phyloP scores from a whole-genome alignment of 1,140 invertebrate species.

The Drosophila ogumai region DNA sequence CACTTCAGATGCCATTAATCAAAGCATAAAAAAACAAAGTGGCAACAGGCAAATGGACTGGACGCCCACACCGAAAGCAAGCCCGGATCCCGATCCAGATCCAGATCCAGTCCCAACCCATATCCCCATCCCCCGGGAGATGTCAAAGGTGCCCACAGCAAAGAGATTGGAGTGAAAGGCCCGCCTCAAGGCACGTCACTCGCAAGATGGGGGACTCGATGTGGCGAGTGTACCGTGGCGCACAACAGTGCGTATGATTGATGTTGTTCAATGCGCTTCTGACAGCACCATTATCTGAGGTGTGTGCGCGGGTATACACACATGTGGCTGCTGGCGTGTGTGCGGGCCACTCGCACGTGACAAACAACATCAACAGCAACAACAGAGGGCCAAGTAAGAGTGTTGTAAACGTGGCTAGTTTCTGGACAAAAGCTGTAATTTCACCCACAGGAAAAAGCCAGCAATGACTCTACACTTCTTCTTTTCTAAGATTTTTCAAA shows the following conservation, averaged over 20 bases:
- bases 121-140: slow-evolving; percentile 5
- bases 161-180: slow-evolving; percentile 41
- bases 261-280: slow-evolving; percentile 69
- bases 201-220: slow-evolving; percentile 41
- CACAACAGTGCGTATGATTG: slow-evolving; percentile 73
- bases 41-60: slow-evolving; percentile 47
- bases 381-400: slow-evolving; percentile 1
- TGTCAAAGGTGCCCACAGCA: slow-evolving; percentile 36
- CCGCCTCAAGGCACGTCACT: slow-evolving; percentile 59
- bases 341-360: slow-evolving; percentile 42
- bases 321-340: slow-evolving; percentile 24
- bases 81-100: slow-evolving; percentile 1
- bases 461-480: not conserved
- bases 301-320: slow-evolving; percentile 21
- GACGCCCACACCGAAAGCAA: slow-evolving; percentile 2
- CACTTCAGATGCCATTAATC: slow-evolving; percentile 46
- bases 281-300: slow-evolving; percentile 72
- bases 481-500: not conserved
- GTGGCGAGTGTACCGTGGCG: slow-evolving; percentile 22
- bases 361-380: slow-evolving; percentile 48
- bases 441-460: not conserved
- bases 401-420: not conserved
- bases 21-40: slow-evolving; percentile 36
- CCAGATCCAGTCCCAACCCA: slow-evolving; percentile 14
- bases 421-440: not conserved